phyloP scores from a whole-genome alignment of 2,797 vertebrate genomes.

The Orientallactaga sibirica region DNA sequence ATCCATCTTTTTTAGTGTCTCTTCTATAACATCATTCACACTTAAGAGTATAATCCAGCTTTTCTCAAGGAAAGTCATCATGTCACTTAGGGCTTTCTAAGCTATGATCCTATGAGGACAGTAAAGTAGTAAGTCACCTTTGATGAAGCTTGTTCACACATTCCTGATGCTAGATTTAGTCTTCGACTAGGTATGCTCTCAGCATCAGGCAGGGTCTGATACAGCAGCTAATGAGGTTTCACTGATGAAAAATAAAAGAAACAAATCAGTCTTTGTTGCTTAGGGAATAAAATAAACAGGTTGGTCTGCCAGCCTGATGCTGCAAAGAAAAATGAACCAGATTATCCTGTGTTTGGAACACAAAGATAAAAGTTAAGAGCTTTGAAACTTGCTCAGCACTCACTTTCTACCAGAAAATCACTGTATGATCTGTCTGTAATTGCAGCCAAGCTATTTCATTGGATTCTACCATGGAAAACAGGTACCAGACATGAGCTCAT shows the following conservation, averaged over 20 bases:
- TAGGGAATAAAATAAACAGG: background rate
- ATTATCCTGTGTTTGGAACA: slow-evolving; percentile 61
- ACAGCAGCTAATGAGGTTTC: background rate
- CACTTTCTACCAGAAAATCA: slow-evolving; percentile 35
- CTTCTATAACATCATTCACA: slow-evolving; percentile 8
- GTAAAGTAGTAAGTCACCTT: slow-evolving; percentile 10
- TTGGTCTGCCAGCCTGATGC: background rate
- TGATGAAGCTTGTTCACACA: slow-evolving; percentile 40
- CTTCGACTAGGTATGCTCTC: background rate
- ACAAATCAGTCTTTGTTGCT: background rate
- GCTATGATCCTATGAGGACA: slow-evolving; percentile 9
- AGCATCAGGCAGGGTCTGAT: background rate
- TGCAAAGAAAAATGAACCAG: slow-evolving; percentile 63
- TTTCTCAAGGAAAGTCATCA: background rate
- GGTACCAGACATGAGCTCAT: slow-evolving; percentile 48
- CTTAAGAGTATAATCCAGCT: background rate
- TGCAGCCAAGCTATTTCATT: slow-evolving; percentile 33
- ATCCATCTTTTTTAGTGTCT: slow-evolving; percentile 4
- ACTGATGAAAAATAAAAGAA: slow-evolving; percentile 50
- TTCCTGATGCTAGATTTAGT: background rate
- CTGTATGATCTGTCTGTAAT: background rate
- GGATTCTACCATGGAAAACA: background rate
- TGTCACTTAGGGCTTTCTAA: background rate
- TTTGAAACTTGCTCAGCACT: slow-evolving; percentile 52
- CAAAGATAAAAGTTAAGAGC: slow-evolving; percentile 35